Evolutionary conservation across 1,140 invertebrate genomes (phyloP), one percentile per base, ranked within the genome.

Genomic region (Drosophila obscura): DNA sequence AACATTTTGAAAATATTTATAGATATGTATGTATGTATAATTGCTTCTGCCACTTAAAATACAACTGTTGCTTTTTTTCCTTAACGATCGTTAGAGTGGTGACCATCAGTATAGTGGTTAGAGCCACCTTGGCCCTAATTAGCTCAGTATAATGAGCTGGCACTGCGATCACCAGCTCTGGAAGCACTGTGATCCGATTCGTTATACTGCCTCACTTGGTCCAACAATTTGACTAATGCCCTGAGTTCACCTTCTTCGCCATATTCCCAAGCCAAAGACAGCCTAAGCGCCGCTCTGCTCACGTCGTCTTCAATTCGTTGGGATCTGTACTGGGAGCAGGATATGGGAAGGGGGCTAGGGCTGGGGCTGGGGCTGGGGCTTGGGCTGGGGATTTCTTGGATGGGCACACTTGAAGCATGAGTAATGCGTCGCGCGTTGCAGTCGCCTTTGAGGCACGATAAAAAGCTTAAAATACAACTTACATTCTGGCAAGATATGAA

Each of bases 391-490:
- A 56, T 63, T 66, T 61, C 62, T 59, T 60, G 61, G 49, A 51
- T 15, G 49, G 66, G 60, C 72, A 52, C 49, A 35, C 57, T 26
- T 59, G 73, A 35, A 46, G 67, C 75, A 75, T 87, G 82, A 79
- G 82, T 88, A 85, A 85, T 85, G 82, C 57, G 65, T 55, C 46
- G 74, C 82, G 83, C 74, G 57, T 69, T 80, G 81, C 81, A 80
- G 80, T 63, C 77, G 82, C 51, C 72, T 74, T 87, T 78, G 63
- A 74, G 64, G 73, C 15, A 62, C 84, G 84, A 89, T 88, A 88
- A 88, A 88, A 88, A 87, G 78, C 81, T 85, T 87, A 87, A 88
- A 79, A 77, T 89, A 88, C 82, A 84, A 89, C 79, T 89, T 83
- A 88, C 73, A 87, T 68, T 74, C 79, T 80, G 83, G 80, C 80